Conservation (phyloP, 2,113 vertebrate species). For the Prolemur simus region DNA sequence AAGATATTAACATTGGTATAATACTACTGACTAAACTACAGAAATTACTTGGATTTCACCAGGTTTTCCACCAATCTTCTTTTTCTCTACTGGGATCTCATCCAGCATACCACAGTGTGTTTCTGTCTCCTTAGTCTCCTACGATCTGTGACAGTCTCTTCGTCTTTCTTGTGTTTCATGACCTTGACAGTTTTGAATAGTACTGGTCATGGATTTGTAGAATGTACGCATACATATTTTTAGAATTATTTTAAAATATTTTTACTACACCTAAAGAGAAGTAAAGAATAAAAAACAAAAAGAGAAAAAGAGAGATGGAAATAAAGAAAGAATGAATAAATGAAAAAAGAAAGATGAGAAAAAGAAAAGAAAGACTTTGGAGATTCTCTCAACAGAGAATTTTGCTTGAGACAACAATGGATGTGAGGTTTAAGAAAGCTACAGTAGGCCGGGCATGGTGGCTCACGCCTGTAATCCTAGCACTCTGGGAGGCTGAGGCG, state of each 20-base stretch:
- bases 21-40: not conserved
- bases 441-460: too few species aligned
- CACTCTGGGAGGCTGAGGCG: too few species aligned
- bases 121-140: not conserved
- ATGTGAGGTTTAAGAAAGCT: not conserved
- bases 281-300: not conserved
- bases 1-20: not conserved
- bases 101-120: too few species aligned
- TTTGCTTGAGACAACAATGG: not conserved
- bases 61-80: not conserved
- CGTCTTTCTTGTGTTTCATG: not conserved
- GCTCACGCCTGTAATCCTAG: too few species aligned
- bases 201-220: not conserved
- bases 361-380: not conserved
- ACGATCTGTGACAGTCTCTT: not conserved
- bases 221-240: not conserved
- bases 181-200: not conserved
- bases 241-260: not conserved
- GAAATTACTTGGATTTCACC: not conserved
- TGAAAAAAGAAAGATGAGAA: not conserved
- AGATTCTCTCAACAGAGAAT: not conserved
- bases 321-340: not conserved
- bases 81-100: not conserved
- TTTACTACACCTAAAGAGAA: not conserved
- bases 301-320: not conserved